These are phyloP conservation scores for Centrocercus urophasianus DNA, from an alignment of 2,113 vertebrate genomes.

Conservation along the genomic window DNA sequence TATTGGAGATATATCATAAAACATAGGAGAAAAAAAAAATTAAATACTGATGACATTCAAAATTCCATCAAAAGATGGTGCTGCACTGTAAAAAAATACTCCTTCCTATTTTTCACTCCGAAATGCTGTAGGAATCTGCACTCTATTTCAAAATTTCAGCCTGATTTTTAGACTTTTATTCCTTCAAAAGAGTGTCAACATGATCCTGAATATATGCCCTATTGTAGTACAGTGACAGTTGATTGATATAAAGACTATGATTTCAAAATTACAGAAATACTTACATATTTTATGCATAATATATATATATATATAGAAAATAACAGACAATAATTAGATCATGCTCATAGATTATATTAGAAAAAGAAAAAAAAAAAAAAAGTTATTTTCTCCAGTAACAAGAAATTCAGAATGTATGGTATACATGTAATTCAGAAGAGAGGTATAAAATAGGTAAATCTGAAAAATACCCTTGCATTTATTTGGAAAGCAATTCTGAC, in stretches of 20 bases:
- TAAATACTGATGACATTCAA: neutral
- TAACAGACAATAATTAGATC: neutral
- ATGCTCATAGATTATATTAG: neutral
- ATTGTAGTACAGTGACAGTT: neutral
- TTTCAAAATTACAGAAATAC: neutral
- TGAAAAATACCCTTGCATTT: neutral
- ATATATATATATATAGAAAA: neutral
- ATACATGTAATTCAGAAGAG: neutral
- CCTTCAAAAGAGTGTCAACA: neutral
- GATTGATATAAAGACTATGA: neutral
- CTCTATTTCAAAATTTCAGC: neutral
- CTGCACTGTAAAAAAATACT: neutral
- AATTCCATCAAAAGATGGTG: neutral
- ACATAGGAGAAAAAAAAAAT: neutral
- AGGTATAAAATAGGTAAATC: neutral
- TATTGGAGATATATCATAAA: accelerated
- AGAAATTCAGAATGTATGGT: neutral
- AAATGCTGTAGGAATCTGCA: neutral
- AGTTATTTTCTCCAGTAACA: neutral
- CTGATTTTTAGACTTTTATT: neutral
- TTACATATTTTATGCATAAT: neutral
- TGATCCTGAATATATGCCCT: accelerated
- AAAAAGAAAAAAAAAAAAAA: too few relatives aligned
- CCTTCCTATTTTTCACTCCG: neutral
- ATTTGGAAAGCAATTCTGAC: neutral